These are phyloP conservation scores for Anthopleura sola DNA, from an alignment of 64 coral and sea anemone species.

Conservation along the genomic window DNA sequence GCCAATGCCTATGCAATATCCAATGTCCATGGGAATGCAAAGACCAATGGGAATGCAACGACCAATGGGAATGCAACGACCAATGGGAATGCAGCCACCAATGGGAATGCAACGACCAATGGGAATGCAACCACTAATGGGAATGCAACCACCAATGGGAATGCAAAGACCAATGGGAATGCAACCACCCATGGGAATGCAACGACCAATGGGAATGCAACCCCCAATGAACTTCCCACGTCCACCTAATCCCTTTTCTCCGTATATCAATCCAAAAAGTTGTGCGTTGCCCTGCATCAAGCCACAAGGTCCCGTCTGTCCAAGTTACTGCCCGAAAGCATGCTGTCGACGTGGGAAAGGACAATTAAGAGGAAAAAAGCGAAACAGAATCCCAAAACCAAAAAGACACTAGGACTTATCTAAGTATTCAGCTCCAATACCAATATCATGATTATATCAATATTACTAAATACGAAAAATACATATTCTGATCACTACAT, in stretches of 20 bases:
- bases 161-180: not conserved
- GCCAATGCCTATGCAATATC: not conserved
- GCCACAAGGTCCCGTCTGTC: not conserved
- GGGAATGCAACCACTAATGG: not conserved
- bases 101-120: not conserved
- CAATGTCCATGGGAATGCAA: conserved; percentile 7
- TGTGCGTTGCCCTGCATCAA: not conserved
- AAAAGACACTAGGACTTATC: not conserved
- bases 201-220: too few relatives aligned
- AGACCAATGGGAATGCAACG: not conserved
- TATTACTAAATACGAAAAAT: not conserved
- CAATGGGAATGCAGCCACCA: too few relatives aligned
- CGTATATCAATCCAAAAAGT: not conserved
- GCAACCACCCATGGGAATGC: not conserved
- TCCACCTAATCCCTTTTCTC: not conserved
- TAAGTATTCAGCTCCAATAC: not conserved
- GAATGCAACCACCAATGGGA: not conserved
- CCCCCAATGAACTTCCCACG: not conserved
- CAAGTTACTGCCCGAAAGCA: conserved; percentile 2
- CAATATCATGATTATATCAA: not conserved
- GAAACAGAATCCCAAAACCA: conserved; percentile 5
- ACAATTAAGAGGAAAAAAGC: not conserved
- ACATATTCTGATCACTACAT: not conserved
- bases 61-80: not conserved
- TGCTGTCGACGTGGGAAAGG: not conserved